These are phyloP conservation scores for Metallyticus violacea DNA, from an alignment of 2,888 invertebrate species.

Conservation along the genomic window DNA sequence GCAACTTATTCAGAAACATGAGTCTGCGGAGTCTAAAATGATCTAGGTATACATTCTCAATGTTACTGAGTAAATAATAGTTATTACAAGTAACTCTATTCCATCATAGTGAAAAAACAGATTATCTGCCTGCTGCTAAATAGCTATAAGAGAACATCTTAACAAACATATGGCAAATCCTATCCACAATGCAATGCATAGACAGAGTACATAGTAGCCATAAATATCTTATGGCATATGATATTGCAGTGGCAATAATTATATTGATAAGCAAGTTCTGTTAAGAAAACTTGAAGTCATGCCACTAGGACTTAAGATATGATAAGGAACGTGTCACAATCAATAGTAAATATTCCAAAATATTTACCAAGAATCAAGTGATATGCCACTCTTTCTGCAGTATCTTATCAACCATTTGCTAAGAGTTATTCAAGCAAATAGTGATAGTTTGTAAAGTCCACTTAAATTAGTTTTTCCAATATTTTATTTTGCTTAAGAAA, in stretches of 20 bases:
- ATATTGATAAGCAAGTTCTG: background rate
- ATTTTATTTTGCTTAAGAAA: background rate
- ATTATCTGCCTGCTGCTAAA: no score
- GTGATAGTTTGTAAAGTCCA: background rate
- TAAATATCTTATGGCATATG: no score
- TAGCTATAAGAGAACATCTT: no score
- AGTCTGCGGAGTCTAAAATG: no score
- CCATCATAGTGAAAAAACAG: no score
- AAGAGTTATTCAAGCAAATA: background rate
- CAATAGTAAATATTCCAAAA: background rate
- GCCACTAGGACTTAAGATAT: background rate
- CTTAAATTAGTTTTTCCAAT: background rate
- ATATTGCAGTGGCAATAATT: background rate
- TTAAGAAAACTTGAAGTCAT: background rate
- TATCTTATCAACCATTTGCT: conserved; percentile 1
- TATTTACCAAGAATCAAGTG: conserved; percentile 11
- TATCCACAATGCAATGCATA: no score
- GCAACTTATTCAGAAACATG: no score
- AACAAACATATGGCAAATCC: no score
- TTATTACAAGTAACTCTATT: no score
- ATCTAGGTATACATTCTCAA: no score
- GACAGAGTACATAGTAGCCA: no score
- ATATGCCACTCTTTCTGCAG: background rate
- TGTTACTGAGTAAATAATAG: no score
- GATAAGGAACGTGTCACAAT: background rate